Conservation (phyloP, 2,113 vertebrate species). For the Chaenocephalus aceratus region DNA sequence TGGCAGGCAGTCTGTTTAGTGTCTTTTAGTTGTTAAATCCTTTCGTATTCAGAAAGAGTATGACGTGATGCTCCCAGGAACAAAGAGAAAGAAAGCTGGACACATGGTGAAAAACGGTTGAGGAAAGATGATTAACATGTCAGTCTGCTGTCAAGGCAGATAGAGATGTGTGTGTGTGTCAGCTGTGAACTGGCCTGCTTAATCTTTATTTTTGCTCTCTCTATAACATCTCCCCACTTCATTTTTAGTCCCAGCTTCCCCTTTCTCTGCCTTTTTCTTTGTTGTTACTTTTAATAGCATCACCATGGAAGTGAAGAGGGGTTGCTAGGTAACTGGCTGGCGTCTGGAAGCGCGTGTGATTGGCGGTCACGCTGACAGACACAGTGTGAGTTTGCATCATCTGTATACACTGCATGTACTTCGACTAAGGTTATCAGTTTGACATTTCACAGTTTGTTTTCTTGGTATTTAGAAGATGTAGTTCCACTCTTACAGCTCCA, state of each 20-base stretch:
- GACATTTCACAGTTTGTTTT: slow-evolving; percentile 3
- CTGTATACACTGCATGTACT: neutral
- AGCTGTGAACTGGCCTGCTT: slow-evolving; percentile 15
- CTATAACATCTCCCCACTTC: slow-evolving; percentile 33
- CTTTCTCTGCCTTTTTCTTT: slow-evolving; percentile 50
- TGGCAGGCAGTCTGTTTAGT: slow-evolving; percentile 43
- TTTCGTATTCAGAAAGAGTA: neutral
- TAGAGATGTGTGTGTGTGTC: slow-evolving; percentile 6
- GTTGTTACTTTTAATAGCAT: slow-evolving; percentile 83
- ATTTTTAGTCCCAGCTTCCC: slow-evolving; percentile 55
- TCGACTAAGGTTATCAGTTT: neutral
- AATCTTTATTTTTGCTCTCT: slow-evolving; percentile 24
- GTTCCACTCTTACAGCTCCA: neutral
- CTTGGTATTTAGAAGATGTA: neutral
- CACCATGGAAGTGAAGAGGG: slow-evolving; percentile 78
- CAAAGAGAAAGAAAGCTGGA: neutral
- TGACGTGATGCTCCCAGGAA: slow-evolving; percentile 20
- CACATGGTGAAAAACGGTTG: neutral
- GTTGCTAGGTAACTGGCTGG: slow-evolving; percentile 85
- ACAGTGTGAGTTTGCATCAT: slow-evolving; percentile 24
- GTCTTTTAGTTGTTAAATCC: slow-evolving; percentile 2
- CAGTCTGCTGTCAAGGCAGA: slow-evolving; percentile 1
- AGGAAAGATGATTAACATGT: slow-evolving; percentile 7
- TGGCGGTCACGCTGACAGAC: slow-evolving; percentile 68
- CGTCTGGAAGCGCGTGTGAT: slow-evolving; percentile 79